Evolutionary conservation across 2,797 vertebrate species (phyloP).

Genomic region (Alca torda): DNA sequence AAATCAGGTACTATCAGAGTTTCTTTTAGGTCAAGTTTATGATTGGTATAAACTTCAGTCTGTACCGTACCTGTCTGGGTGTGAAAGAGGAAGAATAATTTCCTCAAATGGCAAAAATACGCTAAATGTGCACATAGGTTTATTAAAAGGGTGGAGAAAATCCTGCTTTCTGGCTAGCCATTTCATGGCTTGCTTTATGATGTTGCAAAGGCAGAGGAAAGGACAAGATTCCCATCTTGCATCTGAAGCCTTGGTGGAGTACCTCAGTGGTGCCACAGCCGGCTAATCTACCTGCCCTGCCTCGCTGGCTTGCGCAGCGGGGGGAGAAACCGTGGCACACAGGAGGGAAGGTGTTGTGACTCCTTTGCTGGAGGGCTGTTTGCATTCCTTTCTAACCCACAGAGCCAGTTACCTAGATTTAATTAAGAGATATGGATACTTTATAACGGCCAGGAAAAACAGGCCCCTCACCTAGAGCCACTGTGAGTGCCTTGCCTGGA

Average conservation of each 20-base stretch:
- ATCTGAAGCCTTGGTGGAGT: background rate
- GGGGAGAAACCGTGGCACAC: accelerated
- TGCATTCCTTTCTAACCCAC: background rate
- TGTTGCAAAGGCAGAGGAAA: background rate
- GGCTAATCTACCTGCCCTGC: background rate
- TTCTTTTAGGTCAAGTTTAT: background rate
- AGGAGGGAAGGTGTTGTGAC: background rate
- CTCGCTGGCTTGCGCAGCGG: accelerated
- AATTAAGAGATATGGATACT: background rate
- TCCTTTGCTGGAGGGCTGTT: background rate
- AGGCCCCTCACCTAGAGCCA: background rate
- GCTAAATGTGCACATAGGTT: background rate
- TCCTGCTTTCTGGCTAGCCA: background rate
- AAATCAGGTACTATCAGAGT: background rate
- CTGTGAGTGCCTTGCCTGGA: background rate
- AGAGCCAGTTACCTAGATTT: background rate
- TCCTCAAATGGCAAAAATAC: background rate
- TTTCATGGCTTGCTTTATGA: background rate
- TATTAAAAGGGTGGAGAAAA: background rate
- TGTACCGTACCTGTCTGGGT: background rate
- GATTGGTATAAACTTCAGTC: background rate
- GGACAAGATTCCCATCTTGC: background rate
- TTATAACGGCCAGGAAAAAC: background rate
- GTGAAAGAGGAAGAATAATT: background rate
- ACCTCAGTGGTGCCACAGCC: background rate